Base-by-base conservation (phyloP, 2,888 invertebrate species). In the Lepidochrysops patricia region DNA sequence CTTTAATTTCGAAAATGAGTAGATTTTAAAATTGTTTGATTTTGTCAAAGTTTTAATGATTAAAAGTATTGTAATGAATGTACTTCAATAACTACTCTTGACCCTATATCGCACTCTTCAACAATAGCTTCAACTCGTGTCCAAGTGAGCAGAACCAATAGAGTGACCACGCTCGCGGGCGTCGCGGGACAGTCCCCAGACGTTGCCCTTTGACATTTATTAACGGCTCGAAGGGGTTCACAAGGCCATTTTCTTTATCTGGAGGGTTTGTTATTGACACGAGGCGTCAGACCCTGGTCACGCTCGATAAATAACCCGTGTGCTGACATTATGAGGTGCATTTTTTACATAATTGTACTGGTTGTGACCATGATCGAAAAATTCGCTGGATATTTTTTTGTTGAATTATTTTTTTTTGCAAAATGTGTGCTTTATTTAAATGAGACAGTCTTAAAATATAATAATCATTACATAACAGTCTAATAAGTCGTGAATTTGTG, bases 221-320 rank as follows among this genome's bases (percentile, higher is more conserved):
- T 84, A 86, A 84, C 82, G 78, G 73, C 54, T 68, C 70, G 64
- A 67, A 81, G 81, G 84, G 84, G 81, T 83, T 80, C 72, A 68
- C 67, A 72, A 72, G 71, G 74, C 70, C 74, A 75, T 79, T 79
- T 76, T 72, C 76, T 78, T 75, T 70, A 60, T 70, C 73, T 74
- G 71, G 72, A 76, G 73, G 74, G 75, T 68, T 60, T 65, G 62
- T 64, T 66, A 67, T 64, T 67, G 68, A 69, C 64, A 62, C 61
- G 64, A 58, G 56, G 60, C 64, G 62, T 65, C 65, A 63, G 58
- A 59, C 58, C 37, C 13, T 59, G 58, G 63, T 60, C 57, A 60
- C 37, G 60, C 43, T 57, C 59, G 9, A 64, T 61, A 65, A 66
- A 66, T 65, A 63, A 64, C 60, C 61, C 60, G 19, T 13, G 34